Base-by-base conservation (phyloP, 1,140 invertebrate species). In the Monochamus saltuarius region DNA sequence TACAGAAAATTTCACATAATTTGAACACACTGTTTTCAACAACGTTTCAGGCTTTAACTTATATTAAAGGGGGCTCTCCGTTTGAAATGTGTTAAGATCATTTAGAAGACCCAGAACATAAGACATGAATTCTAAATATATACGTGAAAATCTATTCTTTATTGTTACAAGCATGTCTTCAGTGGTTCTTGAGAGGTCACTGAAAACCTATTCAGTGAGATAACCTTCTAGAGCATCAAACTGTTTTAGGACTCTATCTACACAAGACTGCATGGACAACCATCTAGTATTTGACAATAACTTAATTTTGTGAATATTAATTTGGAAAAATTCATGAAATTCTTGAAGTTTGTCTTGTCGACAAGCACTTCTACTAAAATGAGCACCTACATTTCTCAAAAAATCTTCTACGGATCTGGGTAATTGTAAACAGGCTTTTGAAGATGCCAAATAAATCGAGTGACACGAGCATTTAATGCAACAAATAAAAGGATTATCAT, bases 71-170 rank as follows among this genome's bases (percentile, higher is more conserved):
- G 69, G 65, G 17, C 10, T 49, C 51, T 74, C 63, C n/a, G 64
- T 61, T 66, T 76, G 75, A 61, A 75, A 75, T 17, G 46, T 64
- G 59, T 76, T 75, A 43, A 74, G 75, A 39, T 69, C 63, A 7
- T 37, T 73, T 14, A 70, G 50, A 10, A 72, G 37, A 10, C 46
- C 65, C 22, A 74, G 39, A 14, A 47, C 43, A 65, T 29, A 72
- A 7, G 64, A 60, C 62, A 75, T 60, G 36, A 76, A 74, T 52
- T 76, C 68, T 8, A 77, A 56, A 59, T 75, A 73, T 11, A 73
- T 36, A 19, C 52, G 51, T 14, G 63, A 71, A 40, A 45, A 59
- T 22, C 46, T 39, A 65, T 78, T 77, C n/a, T 73, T 29, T 29
- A 29, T 29, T 29, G 22, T 29, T 29, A 36, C 53, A 11, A 73